Conservation (phyloP, 1,140 invertebrate species). For the Pristionchus pacificus region DNA sequence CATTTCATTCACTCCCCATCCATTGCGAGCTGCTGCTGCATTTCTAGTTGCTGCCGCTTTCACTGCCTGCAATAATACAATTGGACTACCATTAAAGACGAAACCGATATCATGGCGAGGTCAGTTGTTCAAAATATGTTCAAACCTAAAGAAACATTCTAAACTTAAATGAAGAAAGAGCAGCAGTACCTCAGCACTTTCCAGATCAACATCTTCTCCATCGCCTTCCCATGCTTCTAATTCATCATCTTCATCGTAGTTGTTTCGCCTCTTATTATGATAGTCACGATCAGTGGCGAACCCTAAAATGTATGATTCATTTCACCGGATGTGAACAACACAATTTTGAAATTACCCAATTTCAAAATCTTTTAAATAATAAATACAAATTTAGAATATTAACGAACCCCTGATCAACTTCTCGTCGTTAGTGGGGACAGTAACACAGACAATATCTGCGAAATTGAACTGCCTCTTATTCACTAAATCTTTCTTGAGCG, state of each 20-base stretch:
- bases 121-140: too few relatives aligned
- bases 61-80: conserved; percentile 5
- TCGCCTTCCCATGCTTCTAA: neutral
- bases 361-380: neutral
- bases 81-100: too few relatives aligned
- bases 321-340: too few relatives aligned
- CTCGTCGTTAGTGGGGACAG: neutral
- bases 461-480: neutral
- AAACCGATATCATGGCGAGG: too few relatives aligned
- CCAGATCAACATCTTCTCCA: neutral
- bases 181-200: too few relatives aligned
- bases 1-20: conserved; percentile 33
- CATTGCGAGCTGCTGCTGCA: conserved; percentile 43
- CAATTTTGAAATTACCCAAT: too few relatives aligned
- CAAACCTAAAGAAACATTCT: too few relatives aligned
- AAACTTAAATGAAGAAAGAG: too few relatives aligned
- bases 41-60: conserved; percentile 43
- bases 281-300: neutral
- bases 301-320: neutral
- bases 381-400: neutral
- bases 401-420: neutral
- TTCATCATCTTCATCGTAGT: neutral
- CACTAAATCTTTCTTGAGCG: neutral
- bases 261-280: neutral
- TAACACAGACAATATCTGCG: neutral